A percentile compares a stretch with the other conserved stretches of the same genome.
Conservation (phyloP, 2,113 vertebrate genomes). For the Onychorhynchus coronatus region DNA sequence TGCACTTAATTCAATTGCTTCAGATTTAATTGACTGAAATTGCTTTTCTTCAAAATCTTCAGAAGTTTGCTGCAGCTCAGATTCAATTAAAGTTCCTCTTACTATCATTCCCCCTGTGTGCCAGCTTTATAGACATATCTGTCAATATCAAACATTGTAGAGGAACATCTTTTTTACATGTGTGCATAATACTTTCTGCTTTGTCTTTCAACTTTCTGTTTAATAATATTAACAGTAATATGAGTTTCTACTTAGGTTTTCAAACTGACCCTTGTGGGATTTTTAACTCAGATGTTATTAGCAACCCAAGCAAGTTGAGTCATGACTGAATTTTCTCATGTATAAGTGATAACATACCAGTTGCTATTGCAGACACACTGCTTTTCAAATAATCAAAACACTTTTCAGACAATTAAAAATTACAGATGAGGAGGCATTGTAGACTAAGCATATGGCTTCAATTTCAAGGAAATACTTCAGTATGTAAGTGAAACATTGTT, state of each 20-base stretch:
- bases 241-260: conserved; percentile 2
- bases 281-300: conserved; percentile 28
- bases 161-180: conserved; percentile 26
- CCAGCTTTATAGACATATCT: conserved; percentile 23
- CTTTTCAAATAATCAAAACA: conserved; percentile 42
- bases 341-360: not conserved
- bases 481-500: not conserved
- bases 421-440: not conserved
- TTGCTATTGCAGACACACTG: not conserved
- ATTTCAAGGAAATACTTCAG: not conserved
- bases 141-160: not conserved
- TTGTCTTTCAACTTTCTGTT: conserved; percentile 5
- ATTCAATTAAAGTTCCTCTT: not conserved
- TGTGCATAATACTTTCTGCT: not conserved
- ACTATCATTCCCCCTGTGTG: not conserved
- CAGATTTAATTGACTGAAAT: not conserved
- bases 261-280: not conserved
- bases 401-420: conserved; percentile 7
- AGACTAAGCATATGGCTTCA: not conserved
- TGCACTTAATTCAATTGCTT: not conserved
- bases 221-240: not conserved
- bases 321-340: conserved; percentile 21
- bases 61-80: not conserved
- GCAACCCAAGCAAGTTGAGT: conserved; percentile 23
- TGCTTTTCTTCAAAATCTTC: not conserved